phyloP scores from a whole-genome alignment of 2,113 vertebrate species.

The Myiopsitta monachus region DNA sequence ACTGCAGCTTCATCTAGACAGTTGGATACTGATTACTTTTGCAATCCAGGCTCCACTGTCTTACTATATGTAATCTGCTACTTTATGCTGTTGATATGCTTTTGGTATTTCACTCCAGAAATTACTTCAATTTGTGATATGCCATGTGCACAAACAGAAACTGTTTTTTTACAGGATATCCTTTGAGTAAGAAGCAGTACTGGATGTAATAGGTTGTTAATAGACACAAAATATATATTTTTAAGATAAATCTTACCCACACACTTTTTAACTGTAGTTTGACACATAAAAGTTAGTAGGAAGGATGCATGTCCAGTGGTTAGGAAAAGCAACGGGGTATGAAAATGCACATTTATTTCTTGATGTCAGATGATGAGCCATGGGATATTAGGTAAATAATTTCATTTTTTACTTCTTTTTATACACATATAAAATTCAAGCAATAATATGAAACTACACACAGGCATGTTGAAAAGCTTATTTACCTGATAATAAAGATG shows the following conservation, averaged over 20 bases:
- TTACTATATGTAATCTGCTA: not conserved
- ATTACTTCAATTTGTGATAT: not conserved
- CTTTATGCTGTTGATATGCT: not conserved
- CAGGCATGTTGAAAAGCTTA: not conserved
- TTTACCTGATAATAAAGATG: not conserved
- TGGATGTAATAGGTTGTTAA: not conserved
- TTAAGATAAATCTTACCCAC: not conserved
- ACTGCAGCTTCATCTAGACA: not conserved
- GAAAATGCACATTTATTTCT: not conserved
- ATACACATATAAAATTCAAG: not conserved
- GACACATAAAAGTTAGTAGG: not conserved
- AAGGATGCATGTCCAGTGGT: not conserved
- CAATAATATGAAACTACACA: not conserved
- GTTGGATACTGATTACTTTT: not conserved
- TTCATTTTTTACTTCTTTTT: not conserved
- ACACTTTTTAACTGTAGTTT: not conserved
- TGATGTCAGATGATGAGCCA: not conserved
- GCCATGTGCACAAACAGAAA: not conserved
- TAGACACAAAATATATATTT: not conserved
- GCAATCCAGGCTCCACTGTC: not conserved
- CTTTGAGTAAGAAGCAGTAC: not conserved
- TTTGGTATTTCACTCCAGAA: not conserved
- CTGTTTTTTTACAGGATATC: not conserved
- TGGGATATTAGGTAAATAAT: not conserved
- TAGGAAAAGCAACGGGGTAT: not conserved